Evolutionary conservation across 2,888 invertebrate genomes (phyloP).

Genomic region (Heliconius ismenius): DNA sequence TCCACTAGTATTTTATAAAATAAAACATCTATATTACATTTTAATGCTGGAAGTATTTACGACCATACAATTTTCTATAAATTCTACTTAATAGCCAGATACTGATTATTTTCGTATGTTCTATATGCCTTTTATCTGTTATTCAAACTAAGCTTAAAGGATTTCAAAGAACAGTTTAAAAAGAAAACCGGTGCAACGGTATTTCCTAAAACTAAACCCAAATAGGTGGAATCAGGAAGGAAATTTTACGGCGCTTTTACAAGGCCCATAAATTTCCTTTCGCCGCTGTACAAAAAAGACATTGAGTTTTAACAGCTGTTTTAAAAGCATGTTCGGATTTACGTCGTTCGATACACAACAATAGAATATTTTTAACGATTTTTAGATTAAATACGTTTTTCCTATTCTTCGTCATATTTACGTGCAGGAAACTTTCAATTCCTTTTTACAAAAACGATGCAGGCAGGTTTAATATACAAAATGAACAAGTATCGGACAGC

Average conservation of each 20-base stretch:
- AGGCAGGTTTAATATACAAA: too few relatives aligned
- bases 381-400: neutral
- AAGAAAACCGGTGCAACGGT: neutral
- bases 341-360: constrained; percentile 13
- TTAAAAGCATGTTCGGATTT: constrained; percentile 30
- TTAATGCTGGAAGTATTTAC: too few relatives aligned
- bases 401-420: too few relatives aligned
- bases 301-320: constrained; percentile 31
- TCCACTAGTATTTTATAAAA: too few relatives aligned
- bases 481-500: too few relatives aligned
- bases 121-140: neutral
- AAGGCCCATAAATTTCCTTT: constrained; percentile 36
- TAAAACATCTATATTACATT: too few relatives aligned
- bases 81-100: too few relatives aligned
- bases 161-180: neutral
- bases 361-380: constrained; percentile 1
- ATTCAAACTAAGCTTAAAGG: neutral
- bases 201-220: constrained; percentile 21
- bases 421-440: too few relatives aligned
- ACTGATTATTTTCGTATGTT: neutral
- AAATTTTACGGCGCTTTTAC: constrained; percentile 37
- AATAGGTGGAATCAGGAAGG: constrained; percentile 30
- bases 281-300: constrained; percentile 29
- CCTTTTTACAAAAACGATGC: neutral
- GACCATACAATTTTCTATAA: too few relatives aligned